Conservation (phyloP, 2,797 vertebrate species). For the Uromys caudimaculatus region DNA sequence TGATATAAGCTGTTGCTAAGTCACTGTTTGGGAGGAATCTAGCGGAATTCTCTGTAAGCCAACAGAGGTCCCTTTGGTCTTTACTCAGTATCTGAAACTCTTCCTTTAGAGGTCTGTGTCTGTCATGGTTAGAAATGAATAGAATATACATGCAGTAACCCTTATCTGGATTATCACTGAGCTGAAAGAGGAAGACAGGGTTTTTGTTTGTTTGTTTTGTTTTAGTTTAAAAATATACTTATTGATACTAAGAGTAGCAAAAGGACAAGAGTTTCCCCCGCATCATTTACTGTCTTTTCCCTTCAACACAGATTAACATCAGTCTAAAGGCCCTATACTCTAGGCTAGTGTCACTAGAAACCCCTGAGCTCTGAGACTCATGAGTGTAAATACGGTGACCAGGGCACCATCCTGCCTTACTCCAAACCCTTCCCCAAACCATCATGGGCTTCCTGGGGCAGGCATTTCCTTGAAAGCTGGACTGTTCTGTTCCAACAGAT, state of each 20-base stretch:
- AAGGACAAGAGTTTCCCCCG: constrained; percentile 66
- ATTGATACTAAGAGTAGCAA: constrained; percentile 84
- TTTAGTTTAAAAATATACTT: constrained; percentile 84
- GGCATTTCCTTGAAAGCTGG: constrained; percentile 27
- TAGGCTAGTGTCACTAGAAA: constrained; percentile 71
- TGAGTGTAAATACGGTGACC: not conserved
- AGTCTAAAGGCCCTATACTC: constrained; percentile 63
- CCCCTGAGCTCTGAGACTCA: not conserved
- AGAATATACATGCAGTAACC: not conserved
- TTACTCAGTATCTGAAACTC: not conserved
- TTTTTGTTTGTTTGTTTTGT: no score
- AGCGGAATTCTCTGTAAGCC: no score
- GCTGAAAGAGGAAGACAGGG: not conserved
- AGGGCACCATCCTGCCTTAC: not conserved
- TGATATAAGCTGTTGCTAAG: no score
- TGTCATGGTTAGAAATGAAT: not conserved
- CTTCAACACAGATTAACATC: constrained; percentile 85
- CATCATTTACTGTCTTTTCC: constrained; percentile 54
- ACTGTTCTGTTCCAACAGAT: constrained; percentile 62
- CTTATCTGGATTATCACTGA: not conserved
- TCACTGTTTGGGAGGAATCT: no score
- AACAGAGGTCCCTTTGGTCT: not conserved
- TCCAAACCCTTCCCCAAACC: no score
- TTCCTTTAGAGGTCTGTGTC: not conserved
- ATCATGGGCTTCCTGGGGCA: not conserved